Conservation (phyloP, 2,888 invertebrate genomes). For the Diarsia brunnea region DNA sequence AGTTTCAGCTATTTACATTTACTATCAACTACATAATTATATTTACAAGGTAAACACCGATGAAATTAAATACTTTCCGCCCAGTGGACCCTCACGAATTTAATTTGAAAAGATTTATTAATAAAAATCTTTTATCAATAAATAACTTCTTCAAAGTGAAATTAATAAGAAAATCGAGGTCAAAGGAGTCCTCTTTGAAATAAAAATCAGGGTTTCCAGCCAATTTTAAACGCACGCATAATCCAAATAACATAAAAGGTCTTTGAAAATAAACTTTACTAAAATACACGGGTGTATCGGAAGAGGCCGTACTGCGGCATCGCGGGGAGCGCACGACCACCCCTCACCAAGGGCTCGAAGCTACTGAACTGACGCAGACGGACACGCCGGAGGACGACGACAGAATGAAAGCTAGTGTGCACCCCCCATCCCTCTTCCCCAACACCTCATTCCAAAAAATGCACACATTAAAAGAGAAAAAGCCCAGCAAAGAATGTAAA, state of each 20-base stretch:
- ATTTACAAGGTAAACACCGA: conserved; percentile 39
- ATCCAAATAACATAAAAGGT: conserved; percentile 67
- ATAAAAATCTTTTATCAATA: conserved; percentile 54
- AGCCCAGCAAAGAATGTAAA: conserved; percentile 80
- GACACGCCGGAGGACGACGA: conserved; percentile 72
- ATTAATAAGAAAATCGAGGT: conserved; percentile 44
- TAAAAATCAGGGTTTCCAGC: conserved; percentile 70
- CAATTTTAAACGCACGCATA: conserved; percentile 74
- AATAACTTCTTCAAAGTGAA: conserved; percentile 63
- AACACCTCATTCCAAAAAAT: conserved; percentile 82
- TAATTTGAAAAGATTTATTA: conserved; percentile 44
- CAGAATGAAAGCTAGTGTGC: conserved; percentile 81
- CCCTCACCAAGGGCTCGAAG: conserved; percentile 80
- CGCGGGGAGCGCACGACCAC: conserved; percentile 79
- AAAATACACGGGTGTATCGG: conserved; percentile 71
- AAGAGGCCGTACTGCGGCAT: conserved; percentile 74
- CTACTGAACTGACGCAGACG: conserved; percentile 81
- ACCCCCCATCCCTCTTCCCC: conserved; percentile 78
- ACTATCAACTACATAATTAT: conserved; percentile 33
- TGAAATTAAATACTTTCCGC: conserved; percentile 50
- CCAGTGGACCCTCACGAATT: conserved; percentile 54
- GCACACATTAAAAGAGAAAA: conserved; percentile 84
- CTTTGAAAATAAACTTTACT: conserved; percentile 80
- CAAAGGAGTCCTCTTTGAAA: conserved; percentile 33
- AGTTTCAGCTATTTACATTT: conserved; percentile 44